Conservation (phyloP, 2,888 invertebrate species). For the Limnephilus auricula region DNA sequence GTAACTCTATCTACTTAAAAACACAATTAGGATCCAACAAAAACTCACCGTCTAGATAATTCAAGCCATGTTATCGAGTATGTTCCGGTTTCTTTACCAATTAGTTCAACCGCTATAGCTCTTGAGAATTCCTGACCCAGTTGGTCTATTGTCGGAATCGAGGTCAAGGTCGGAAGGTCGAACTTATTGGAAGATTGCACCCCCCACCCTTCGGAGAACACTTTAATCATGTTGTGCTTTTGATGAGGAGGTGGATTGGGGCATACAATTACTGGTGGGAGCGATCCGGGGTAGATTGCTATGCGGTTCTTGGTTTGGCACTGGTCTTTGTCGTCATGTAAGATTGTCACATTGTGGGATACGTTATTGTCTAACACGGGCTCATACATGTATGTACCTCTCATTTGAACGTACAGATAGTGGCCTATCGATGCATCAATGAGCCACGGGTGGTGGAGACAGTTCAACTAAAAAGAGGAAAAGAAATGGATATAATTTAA, state of each 20-base stretch:
- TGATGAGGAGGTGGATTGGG: slow-evolving; percentile 75
- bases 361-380: slow-evolving; percentile 76
- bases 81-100: slow-evolving; percentile 85
- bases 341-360: slow-evolving; percentile 78
- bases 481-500: not conserved
- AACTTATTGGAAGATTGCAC: slow-evolving; percentile 75
- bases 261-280: slow-evolving; percentile 80
- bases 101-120: slow-evolving; percentile 87
- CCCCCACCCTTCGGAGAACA: slow-evolving; percentile 91
- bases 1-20: not conserved
- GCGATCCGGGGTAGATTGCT: slow-evolving; percentile 85
- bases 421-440: slow-evolving; percentile 87
- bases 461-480: slow-evolving; percentile 82
- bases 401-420: slow-evolving; percentile 88
- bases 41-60: slow-evolving; percentile 79
- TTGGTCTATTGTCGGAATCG: slow-evolving; percentile 78
- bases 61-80: slow-evolving; percentile 91
- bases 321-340: slow-evolving; percentile 76
- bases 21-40: slow-evolving; percentile 7
- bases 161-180: slow-evolving; percentile 78
- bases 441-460: slow-evolving; percentile 88
- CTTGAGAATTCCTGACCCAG: slow-evolving; percentile 81
- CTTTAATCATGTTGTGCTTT: slow-evolving; percentile 84
- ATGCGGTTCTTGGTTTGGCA: slow-evolving; percentile 89
- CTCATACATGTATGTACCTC: slow-evolving; percentile 80